phyloP scores from a whole-genome alignment of 2,113 vertebrate genomes.

The Cebidichthys violaceus region DNA sequence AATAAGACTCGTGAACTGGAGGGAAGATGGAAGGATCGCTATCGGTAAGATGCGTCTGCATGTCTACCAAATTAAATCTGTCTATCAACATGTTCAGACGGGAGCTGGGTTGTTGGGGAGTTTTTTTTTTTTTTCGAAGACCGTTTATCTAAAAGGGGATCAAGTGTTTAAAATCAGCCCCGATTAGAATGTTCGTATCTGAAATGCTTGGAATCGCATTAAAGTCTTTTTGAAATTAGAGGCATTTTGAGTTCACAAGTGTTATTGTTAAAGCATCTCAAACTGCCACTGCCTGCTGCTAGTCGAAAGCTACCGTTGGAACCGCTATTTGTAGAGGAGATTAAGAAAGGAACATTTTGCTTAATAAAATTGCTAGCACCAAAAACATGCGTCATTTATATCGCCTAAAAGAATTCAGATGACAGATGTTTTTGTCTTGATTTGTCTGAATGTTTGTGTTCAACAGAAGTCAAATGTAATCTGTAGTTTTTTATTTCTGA shows the following conservation, averaged over 20 bases:
- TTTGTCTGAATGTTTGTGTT: background rate
- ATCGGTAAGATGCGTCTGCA: background rate
- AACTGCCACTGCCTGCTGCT: background rate
- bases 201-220: background rate
- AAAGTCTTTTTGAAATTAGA: background rate
- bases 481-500: background rate
- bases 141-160: background rate
- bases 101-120: background rate
- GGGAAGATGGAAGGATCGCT: background rate
- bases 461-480: background rate
- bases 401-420: background rate
- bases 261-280: background rate
- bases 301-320: background rate
- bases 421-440: constrained; percentile 3
- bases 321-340: background rate
- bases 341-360: background rate
- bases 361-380: background rate
- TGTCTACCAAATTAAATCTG: background rate
- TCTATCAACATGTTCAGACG: background rate
- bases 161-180: background rate
- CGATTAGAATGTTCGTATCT: background rate
- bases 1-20: background rate
- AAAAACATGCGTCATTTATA: background rate
- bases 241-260: background rate
- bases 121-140: background rate